Percentiles rank a stretch among this genome's conserved stretches.
Evolutionary conservation across 2,113 vertebrate species (phyloP).

Genomic region (Nothoprocta perdicaria): DNA sequence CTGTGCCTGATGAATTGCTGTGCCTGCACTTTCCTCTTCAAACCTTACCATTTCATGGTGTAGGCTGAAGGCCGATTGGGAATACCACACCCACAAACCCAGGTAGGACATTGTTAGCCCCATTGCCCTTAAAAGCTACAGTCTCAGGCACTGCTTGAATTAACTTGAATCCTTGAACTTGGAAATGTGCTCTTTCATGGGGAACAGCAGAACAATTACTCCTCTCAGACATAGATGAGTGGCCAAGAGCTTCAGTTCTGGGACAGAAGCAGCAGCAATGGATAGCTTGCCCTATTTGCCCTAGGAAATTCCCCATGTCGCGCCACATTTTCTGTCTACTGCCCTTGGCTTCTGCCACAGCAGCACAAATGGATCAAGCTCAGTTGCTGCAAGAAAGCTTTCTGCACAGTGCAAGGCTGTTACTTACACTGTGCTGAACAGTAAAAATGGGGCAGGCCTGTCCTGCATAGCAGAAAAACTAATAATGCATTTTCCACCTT

Average conservation of each 20-base stretch:
- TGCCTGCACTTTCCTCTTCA: neutral
- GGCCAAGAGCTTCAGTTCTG: neutral
- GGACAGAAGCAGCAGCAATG: neutral
- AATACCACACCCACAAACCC: neutral
- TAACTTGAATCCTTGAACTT: too few relatives aligned
- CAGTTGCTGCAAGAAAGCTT: conserved; percentile 23
- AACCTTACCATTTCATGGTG: neutral
- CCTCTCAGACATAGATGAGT: neutral
- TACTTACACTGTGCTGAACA: conserved; percentile 15
- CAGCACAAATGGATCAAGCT: neutral
- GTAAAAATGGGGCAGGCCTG: conserved; percentile 1
- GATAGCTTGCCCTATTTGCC: fast-evolving
- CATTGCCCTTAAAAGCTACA: neutral
- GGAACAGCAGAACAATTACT: neutral
- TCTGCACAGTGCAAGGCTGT: conserved; percentile 12
- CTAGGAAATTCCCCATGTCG: neutral
- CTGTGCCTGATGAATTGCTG: neutral
- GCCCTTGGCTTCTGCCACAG: neutral
- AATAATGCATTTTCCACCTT: conserved; percentile 32
- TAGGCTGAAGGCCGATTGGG: neutral
- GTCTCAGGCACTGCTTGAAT: neutral
- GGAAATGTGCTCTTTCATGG: neutral
- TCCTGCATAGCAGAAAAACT: neutral
- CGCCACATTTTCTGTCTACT: neutral
- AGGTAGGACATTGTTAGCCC: neutral